Percentiles rank a stretch among this genome's conserved stretches.
Conservation (phyloP, 2,888 invertebrate genomes). For the Amphipyra berbera region DNA sequence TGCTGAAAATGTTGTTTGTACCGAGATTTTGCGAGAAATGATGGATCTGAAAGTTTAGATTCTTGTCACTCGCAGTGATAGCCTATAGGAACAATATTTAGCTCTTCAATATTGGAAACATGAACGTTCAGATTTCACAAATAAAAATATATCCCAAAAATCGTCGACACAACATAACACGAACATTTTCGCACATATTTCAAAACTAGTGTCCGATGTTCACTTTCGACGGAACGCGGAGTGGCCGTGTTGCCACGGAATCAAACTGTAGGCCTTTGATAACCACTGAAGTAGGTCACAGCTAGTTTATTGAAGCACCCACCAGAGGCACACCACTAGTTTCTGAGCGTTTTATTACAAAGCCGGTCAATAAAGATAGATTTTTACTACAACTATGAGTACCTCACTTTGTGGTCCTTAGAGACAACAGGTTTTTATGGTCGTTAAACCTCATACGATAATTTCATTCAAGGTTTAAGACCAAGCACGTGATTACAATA, state of each 20-base stretch:
- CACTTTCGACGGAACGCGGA: slow-evolving; percentile 29
- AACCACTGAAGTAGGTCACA: slow-evolving; percentile 51
- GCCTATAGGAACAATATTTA: not conserved
- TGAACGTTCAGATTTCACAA: slow-evolving; percentile 9
- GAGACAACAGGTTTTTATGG: slow-evolving; percentile 31
- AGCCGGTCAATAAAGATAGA: slow-evolving; percentile 24
- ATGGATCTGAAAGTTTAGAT: slow-evolving; percentile 22
- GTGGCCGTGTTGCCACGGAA: slow-evolving; percentile 27
- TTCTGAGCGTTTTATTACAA: slow-evolving; percentile 32
- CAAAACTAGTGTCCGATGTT: slow-evolving; percentile 33
- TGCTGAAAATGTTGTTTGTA: slow-evolving; percentile 20
- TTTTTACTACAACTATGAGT: slow-evolving; percentile 16
- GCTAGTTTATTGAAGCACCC: slow-evolving; percentile 30
- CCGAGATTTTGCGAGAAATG: slow-evolving; percentile 9
- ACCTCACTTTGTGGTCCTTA: slow-evolving; percentile 12
- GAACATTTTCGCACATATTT: slow-evolving; percentile 16
- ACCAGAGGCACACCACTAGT: slow-evolving; percentile 30
- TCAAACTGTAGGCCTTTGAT: slow-evolving; percentile 40
- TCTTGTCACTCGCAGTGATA: not conserved
- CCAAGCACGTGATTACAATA: slow-evolving; percentile 32
- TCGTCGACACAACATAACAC: slow-evolving; percentile 2
- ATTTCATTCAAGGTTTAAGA: slow-evolving; percentile 38
- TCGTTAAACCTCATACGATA: slow-evolving; percentile 11
- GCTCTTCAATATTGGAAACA: slow-evolving; percentile 8
- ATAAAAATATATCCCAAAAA: slow-evolving; percentile 14